Base-by-base conservation (phyloP, 2,113 vertebrate species). In the Paracanthobrama guichenoti region DNA sequence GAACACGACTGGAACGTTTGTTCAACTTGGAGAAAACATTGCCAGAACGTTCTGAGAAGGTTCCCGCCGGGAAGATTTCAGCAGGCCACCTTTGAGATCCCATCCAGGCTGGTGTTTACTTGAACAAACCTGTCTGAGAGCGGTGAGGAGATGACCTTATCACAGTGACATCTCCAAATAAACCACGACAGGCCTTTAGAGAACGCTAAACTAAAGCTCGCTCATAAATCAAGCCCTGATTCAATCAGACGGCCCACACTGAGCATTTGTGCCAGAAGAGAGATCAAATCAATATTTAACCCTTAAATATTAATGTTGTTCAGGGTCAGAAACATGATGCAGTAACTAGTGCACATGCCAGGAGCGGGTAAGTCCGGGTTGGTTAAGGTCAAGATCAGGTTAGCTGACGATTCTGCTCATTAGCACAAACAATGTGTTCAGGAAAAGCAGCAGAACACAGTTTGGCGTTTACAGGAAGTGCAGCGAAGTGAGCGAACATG, bases 161-260 rank as follows among this genome's bases (percentile, higher is more conserved):
- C 92, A 92, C n/a, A 84, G 46, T 78, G 79, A 87, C 86, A 84
- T 91, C 71, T 84, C 87, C 89, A 91, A 93, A 94, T 86, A 88
- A 86, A 91, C 89, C 81, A 83, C 92, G 93, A 91, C 94, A 94
- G 92, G 90, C 89, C 91, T 92, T 93, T 91, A 93, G 92, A 90
- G 88, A 86, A 90, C 89, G 85, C 73, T 89, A 89, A 90, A 84
- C 72, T 89, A 92, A 90, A 85, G 89, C 85, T 31, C 76, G 79
- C 66, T 81, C 39, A 83, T 86, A 90, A 91, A 91, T 90, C 87
- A 83, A 90, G 87, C 74, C 24, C 79, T 88, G 91, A 92, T 92
- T 86, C 26, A 93, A 90, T 93, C 91, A 88, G 88, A 31, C 81
- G 81, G 86, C 85, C 85, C 88, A 80, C 72, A 72, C 87, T 86